Conservation (phyloP, 2,888 invertebrate genomes). For the Aproaerema taeniolella region DNA sequence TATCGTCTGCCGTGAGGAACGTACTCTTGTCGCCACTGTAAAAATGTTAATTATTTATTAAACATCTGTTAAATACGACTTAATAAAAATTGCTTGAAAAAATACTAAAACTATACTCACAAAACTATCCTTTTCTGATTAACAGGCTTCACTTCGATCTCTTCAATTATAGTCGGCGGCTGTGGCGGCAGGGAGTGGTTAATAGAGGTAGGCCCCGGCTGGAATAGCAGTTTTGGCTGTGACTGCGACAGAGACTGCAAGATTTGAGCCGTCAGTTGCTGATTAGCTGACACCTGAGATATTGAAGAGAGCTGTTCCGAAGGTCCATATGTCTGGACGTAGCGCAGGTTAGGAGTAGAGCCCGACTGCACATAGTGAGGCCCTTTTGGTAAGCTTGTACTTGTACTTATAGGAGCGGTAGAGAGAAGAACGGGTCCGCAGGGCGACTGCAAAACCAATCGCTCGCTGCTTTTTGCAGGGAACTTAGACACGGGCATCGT, state of each 20-base stretch:
- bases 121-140: constrained; percentile 64
- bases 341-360: constrained; percentile 60
- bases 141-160: constrained; percentile 43
- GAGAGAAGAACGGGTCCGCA: constrained; percentile 66
- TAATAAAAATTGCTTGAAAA: constrained; percentile 11
- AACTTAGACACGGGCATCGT: constrained; percentile 32
- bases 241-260: constrained; percentile 75
- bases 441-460: constrained; percentile 62
- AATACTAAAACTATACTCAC: constrained; percentile 45
- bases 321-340: constrained; percentile 61
- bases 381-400: constrained; percentile 60
- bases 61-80: background rate
- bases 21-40: constrained; percentile 71
- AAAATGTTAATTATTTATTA: constrained; percentile 21
- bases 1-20: constrained; percentile 65
- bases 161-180: constrained; percentile 37
- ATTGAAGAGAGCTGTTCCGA: constrained; percentile 54
- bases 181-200: constrained; percentile 32
- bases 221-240: constrained; percentile 62
- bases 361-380: constrained; percentile 71
- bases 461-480: constrained; percentile 56
- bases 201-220: constrained; percentile 38
- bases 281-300: constrained; percentile 77
- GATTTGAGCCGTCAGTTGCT: constrained; percentile 80
- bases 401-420: constrained; percentile 53